phyloP scores from a whole-genome alignment of 37 sponge, comb jelly and placozoan species.

The Geodia barretti region DNA sequence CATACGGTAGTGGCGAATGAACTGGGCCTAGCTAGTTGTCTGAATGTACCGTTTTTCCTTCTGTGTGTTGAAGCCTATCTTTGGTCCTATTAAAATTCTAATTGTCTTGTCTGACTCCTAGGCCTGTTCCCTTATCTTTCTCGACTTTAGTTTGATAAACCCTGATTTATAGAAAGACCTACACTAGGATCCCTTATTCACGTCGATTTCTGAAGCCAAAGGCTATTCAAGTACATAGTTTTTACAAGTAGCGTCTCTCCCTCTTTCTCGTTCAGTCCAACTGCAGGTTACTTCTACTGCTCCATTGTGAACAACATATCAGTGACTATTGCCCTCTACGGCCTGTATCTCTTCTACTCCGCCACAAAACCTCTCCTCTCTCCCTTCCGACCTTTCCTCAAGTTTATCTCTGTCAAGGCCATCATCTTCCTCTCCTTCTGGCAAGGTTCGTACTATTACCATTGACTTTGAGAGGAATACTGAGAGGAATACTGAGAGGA shows the following conservation, averaged over 20 bases:
- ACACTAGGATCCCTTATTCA: neutral
- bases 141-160: neutral
- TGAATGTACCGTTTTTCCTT: neutral
- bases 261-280: slow-evolving; percentile 49
- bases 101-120: too few species aligned
- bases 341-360: slow-evolving; percentile 91
- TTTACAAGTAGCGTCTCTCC: too few species aligned
- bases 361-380: slow-evolving; percentile 81
- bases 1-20: neutral
- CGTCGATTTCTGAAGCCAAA: neutral
- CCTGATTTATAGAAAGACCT: slow-evolving; percentile 4
- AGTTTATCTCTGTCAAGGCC: slow-evolving; percentile 93
- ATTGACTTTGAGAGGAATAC: neutral
- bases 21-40: neutral
- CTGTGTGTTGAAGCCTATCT: neutral
- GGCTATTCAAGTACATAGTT: too few species aligned
- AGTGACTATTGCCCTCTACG: slow-evolving; percentile 92
- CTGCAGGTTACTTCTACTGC: slow-evolving; percentile 87
- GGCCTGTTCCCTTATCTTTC: neutral
- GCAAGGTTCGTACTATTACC: slow-evolving; percentile 86
- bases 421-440: slow-evolving; percentile 96
- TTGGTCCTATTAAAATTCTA: too few species aligned
- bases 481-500: neutral
- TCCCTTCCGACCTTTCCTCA: slow-evolving; percentile 89
- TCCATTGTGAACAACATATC: slow-evolving; percentile 92